Conservation (phyloP, 2,888 invertebrate genomes). For the Drosophila leonis region DNA sequence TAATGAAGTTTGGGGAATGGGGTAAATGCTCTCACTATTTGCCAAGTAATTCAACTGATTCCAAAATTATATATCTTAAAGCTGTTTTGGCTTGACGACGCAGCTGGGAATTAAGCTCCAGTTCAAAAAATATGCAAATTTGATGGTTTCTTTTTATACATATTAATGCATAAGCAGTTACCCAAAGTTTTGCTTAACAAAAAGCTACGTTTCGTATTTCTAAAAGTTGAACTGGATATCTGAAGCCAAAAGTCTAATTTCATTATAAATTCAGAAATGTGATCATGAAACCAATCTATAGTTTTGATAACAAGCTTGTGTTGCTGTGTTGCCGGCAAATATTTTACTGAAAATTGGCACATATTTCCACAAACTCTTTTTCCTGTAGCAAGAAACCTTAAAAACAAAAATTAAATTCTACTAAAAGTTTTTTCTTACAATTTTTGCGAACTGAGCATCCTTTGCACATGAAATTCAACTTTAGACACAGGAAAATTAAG, state of each 20-base stretch:
- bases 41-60: slow-evolving; percentile 44
- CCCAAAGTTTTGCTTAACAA: neutral
- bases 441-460: neutral
- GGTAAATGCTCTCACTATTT: slow-evolving; percentile 25
- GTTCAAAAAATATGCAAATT: slow-evolving; percentile 10
- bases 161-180: neutral
- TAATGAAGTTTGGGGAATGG: slow-evolving; percentile 5
- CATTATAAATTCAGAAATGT: neutral
- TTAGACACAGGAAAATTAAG: slow-evolving; percentile 23
- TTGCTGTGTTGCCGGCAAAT: neutral
- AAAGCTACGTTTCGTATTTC: neutral
- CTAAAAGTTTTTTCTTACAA: slow-evolving; percentile 10
- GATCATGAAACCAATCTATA: neutral
- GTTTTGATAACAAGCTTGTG: neutral
- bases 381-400: neutral
- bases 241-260: neutral
- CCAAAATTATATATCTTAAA: slow-evolving; percentile 30
- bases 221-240: neutral
- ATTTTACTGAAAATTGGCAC: neutral
- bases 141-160: neutral
- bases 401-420: slow-evolving; percentile 13
- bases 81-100: slow-evolving; percentile 4
- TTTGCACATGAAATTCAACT: slow-evolving; percentile 23
- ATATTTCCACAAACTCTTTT: neutral
- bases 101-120: neutral